These are phyloP conservation scores for Melanotaenia boesemani DNA, from an alignment of 2,797 vertebrate genomes.

Conservation along the genomic window DNA sequence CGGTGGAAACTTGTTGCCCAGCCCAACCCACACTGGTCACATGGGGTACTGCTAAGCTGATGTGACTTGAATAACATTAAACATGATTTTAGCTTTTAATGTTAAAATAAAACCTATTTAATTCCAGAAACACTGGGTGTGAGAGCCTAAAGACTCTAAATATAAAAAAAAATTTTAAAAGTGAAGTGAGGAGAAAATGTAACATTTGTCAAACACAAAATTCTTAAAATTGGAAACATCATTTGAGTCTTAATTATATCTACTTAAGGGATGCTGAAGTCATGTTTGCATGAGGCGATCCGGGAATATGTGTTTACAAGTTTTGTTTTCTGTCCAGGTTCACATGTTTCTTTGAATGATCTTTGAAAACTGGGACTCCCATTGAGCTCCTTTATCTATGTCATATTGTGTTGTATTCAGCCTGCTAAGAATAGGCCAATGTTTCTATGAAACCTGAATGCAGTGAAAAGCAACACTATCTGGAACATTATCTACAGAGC, in stretches of 20 bases:
- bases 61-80: constrained; percentile 24
- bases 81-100: constrained; percentile 42
- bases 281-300: constrained; percentile 11
- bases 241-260: not conserved
- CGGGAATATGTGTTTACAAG: constrained; percentile 54
- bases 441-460: constrained; percentile 68
- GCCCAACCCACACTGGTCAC: constrained; percentile 30
- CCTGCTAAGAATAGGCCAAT: constrained; percentile 57
- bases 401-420: constrained; percentile 64
- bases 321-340: constrained; percentile 51
- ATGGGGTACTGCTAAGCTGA: constrained; percentile 26
- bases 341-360: constrained; percentile 47
- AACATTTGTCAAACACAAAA: not conserved
- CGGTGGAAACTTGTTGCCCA: constrained; percentile 14
- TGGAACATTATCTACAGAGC: constrained; percentile 59
- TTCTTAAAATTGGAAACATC: not conserved
- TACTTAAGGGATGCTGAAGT: constrained; percentile 2
- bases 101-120: constrained; percentile 27
- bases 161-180: not conserved
- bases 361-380: constrained; percentile 72
- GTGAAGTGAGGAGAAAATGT: not conserved
- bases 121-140: constrained; percentile 4
- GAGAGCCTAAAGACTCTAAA: not conserved
- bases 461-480: constrained; percentile 62
- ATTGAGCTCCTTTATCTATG: constrained; percentile 62